Percentiles rank a stretch among this genome's conserved stretches.
Conservation (phyloP, 2,797 vertebrate genomes). For the Acanthurus lineatus region DNA sequence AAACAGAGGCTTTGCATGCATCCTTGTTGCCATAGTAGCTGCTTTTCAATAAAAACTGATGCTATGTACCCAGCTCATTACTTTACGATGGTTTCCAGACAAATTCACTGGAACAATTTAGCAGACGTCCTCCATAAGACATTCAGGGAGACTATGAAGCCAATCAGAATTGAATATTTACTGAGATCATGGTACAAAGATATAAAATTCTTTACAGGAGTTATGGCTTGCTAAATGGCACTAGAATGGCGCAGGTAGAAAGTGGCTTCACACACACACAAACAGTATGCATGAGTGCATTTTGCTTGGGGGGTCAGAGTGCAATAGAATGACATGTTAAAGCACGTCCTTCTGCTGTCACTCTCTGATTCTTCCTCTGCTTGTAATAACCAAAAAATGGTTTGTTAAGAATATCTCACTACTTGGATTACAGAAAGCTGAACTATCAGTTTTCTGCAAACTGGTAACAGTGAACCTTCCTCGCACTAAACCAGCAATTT, state of each 20-base stretch:
- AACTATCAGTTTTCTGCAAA: conserved; percentile 25
- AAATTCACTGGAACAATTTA: too few relatives aligned
- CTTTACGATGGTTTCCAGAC: too few relatives aligned
- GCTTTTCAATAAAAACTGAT: too few relatives aligned
- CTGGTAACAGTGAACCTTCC: conserved; percentile 5
- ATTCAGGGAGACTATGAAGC: too few relatives aligned
- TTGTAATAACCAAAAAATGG: conserved; percentile 19
- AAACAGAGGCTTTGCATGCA: too few relatives aligned
- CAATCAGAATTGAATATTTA: neutral
- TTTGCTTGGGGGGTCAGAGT: conserved; percentile 35
- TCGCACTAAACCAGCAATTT: neutral
- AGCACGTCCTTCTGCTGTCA: conserved; percentile 8
- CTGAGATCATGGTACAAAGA: conserved; percentile 5
- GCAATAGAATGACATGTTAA: conserved; percentile 41
- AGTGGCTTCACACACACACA: conserved; percentile 6
- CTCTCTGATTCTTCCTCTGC: conserved; percentile 6
- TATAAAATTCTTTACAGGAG: conserved; percentile 4
- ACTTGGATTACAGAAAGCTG: neutral
- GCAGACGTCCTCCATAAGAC: neutral
- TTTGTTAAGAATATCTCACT: conserved; percentile 29
- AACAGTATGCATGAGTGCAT: conserved; percentile 34
- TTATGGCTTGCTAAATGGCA: neutral
- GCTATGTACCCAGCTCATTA: too few relatives aligned
- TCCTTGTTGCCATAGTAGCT: too few relatives aligned
- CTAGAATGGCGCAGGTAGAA: conserved; percentile 1